These are phyloP conservation scores for Orius laevigatus DNA, from an alignment of 1,140 invertebrate species.

Conservation along the genomic window DNA sequence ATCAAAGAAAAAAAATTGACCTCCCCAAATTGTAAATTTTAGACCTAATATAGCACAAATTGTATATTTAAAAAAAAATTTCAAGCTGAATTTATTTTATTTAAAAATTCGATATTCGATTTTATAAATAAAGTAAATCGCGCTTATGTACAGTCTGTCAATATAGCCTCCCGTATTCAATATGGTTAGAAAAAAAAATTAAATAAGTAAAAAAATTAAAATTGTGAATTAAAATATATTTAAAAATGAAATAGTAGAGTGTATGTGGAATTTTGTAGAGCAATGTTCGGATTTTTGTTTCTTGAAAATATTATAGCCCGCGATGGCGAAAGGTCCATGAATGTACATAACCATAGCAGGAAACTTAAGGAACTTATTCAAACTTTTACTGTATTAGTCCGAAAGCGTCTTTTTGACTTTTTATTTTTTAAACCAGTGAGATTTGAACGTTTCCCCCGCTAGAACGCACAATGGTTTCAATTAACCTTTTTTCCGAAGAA, in stretches of 20 bases:
- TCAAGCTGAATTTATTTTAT: not conserved
- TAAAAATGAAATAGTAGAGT: constrained; percentile 12
- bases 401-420: too few relatives aligned
- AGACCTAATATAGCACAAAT: constrained; percentile 10
- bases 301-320: constrained; percentile 5
- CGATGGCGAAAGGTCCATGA: constrained; percentile 8
- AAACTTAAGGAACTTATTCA: too few relatives aligned
- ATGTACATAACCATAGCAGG: too few relatives aligned
- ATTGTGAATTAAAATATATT: constrained; percentile 7
- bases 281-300: constrained; percentile 13
- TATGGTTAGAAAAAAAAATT: constrained; percentile 4
- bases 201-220: constrained; percentile 6
- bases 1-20: constrained; percentile 5
- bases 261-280: constrained; percentile 15
- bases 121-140: constrained; percentile 1
- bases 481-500: too few relatives aligned
- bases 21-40: constrained; percentile 5
- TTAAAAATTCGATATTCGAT: not conserved
- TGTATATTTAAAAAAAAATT: not conserved
- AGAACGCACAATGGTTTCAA: too few relatives aligned
- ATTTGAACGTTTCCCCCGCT: too few relatives aligned
- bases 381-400: too few relatives aligned
- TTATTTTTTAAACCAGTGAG: too few relatives aligned
- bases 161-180: constrained; percentile 8
- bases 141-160: constrained; percentile 12